Conservation (phyloP, 92 coral and sea anemone genomes). For the Virgularia gustaviana region DNA sequence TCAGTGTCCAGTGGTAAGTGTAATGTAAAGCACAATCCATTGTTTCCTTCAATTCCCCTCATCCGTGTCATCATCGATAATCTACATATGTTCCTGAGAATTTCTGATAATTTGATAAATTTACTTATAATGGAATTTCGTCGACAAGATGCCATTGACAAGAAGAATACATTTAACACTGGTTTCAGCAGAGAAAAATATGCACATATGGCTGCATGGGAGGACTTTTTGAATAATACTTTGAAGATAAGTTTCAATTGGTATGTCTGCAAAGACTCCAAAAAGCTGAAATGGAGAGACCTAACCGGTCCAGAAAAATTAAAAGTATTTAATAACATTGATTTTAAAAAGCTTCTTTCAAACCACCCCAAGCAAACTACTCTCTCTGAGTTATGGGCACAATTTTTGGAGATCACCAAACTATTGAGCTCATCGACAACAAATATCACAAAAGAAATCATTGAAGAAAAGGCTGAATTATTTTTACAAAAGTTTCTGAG, state of each 20-base stretch:
- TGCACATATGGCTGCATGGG: slow-evolving; percentile 28
- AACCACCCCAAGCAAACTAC: slow-evolving; percentile 3
- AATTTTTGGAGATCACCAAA: neutral
- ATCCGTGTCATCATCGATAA: too few relatives aligned
- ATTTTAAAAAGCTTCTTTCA: slow-evolving; percentile 1
- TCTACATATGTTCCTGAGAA: slow-evolving; percentile 30
- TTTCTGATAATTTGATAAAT: slow-evolving; percentile 40
- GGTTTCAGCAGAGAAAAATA: slow-evolving; percentile 3
- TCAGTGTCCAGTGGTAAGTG: slow-evolving; percentile 9
- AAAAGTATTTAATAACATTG: slow-evolving; percentile 14
- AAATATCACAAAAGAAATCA: neutral
- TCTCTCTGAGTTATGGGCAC: slow-evolving; percentile 13
- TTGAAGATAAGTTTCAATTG: slow-evolving; percentile 35
- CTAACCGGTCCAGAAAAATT: too few relatives aligned
- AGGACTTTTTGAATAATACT: slow-evolving; percentile 10
- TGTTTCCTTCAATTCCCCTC: slow-evolving; percentile 37
- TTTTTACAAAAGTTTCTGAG: too few relatives aligned
- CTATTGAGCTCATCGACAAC: neutral
- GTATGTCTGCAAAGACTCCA: slow-evolving; percentile 29
- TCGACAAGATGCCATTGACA: slow-evolving; percentile 42
- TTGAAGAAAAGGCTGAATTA: slow-evolving; percentile 7
- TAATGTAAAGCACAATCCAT: slow-evolving; percentile 27
- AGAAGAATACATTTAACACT: slow-evolving; percentile 25
- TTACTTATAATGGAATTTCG: slow-evolving; percentile 33
- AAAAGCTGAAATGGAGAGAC: too few relatives aligned